These are phyloP conservation scores for Drosophila niveifrons DNA, from an alignment of 2,888 invertebrate genomes.

Conservation along the genomic window DNA sequence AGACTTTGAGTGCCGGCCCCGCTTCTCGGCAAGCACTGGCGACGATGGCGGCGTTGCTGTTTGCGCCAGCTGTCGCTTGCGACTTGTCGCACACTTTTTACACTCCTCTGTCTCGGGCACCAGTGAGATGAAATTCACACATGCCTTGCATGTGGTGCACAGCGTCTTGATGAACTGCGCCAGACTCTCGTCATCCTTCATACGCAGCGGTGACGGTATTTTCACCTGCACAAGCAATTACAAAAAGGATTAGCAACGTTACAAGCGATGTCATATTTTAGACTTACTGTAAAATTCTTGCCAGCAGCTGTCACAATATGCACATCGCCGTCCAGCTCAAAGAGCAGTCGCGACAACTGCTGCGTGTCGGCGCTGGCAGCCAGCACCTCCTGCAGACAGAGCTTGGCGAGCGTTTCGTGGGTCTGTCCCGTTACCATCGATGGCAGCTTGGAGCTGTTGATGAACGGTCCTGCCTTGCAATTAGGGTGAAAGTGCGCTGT, in stretches of 20 bases:
- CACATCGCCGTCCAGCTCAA: slow-evolving; percentile 85
- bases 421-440: slow-evolving; percentile 86
- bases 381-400: slow-evolving; percentile 85
- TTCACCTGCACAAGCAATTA: slow-evolving; percentile 76
- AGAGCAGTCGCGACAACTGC: slow-evolving; percentile 83
- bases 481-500: slow-evolving; percentile 86
- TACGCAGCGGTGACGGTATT: slow-evolving; percentile 84
- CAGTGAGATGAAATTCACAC: slow-evolving; percentile 85
- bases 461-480: slow-evolving; percentile 86
- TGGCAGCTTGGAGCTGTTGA: slow-evolving; percentile 86
- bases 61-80: slow-evolving; percentile 78
- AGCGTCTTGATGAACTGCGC: slow-evolving; percentile 84
- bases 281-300: slow-evolving; percentile 85
- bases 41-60: slow-evolving; percentile 77
- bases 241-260: background rate
- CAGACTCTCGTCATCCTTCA: slow-evolving; percentile 84
- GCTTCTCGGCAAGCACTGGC: slow-evolving; percentile 81
- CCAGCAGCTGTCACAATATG: slow-evolving; percentile 85
- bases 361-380: slow-evolving; percentile 85
- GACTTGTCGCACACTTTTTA: slow-evolving; percentile 83
- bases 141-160: slow-evolving; percentile 85
- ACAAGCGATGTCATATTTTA: background rate
- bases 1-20: slow-evolving; percentile 68
- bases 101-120: slow-evolving; percentile 85
- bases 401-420: slow-evolving; percentile 84